Percentiles rank a stretch among this genome's conserved stretches.
Conservation (phyloP, 1,140 invertebrate genomes). For the Trialeurodes vaporariorum region DNA sequence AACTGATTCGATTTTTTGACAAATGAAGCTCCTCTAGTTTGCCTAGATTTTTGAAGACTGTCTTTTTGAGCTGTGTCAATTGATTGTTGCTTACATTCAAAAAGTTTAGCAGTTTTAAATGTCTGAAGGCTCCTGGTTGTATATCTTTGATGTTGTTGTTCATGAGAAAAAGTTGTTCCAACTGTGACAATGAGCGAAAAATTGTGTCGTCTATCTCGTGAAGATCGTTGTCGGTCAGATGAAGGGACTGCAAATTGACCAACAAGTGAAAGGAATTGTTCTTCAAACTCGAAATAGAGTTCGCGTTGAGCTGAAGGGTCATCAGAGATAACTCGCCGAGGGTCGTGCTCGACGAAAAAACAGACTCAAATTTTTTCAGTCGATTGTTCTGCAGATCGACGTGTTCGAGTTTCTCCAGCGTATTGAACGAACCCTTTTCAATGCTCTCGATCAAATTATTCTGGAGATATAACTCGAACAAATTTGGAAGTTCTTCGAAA, state of each 20-base stretch:
- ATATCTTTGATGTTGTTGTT: conserved; percentile 71
- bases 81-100: conserved; percentile 67
- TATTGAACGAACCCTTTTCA: conserved; percentile 69
- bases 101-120: conserved; percentile 59
- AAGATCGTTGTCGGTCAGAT: conserved; percentile 70
- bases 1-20: conserved; percentile 42
- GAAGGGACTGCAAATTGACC: conserved; percentile 69
- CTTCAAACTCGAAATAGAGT: conserved; percentile 62
- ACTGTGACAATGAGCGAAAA: conserved; percentile 58
- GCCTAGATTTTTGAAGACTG: conserved; percentile 51
- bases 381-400: conserved; percentile 77
- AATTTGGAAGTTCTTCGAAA: conserved; percentile 62
- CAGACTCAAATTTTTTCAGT: conserved; percentile 61
- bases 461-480: conserved; percentile 75
- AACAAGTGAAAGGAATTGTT: conserved; percentile 65
- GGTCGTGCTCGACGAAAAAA: conserved; percentile 44
- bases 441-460: conserved; percentile 72
- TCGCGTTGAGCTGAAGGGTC: conserved; percentile 74
- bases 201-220: conserved; percentile 54
- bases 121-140: conserved; percentile 63
- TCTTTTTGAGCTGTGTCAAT: conserved; percentile 46
- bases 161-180: conserved; percentile 66
- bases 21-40: conserved; percentile 54
- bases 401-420: conserved; percentile 69
- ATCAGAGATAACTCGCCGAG: conserved; percentile 51